phyloP scores from a whole-genome alignment of 2,113 vertebrate genomes.

The Larimichthys crocea region DNA sequence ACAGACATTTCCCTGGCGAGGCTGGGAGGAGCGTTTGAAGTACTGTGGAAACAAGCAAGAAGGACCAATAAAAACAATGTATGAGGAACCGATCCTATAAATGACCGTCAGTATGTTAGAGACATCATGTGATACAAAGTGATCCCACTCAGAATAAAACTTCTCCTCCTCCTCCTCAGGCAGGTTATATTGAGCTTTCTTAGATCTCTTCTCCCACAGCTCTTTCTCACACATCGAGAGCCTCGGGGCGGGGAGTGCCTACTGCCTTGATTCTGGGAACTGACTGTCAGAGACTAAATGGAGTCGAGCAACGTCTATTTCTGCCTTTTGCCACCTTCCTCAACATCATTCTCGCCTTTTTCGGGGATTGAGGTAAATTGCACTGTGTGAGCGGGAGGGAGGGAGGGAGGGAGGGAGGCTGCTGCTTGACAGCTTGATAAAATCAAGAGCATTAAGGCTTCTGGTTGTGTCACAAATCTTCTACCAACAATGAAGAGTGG shows the following conservation, averaged over 20 bases:
- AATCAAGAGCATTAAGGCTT: constrained; percentile 4
- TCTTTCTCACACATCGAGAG: not conserved
- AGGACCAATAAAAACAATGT: not conserved
- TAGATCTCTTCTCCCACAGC: not conserved
- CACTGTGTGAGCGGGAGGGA: not conserved
- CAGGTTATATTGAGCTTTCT: not conserved
- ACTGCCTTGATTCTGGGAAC: constrained; percentile 14
- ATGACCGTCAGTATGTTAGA: not conserved
- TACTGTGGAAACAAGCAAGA: constrained; percentile 66
- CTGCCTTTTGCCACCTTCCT: constrained; percentile 14
- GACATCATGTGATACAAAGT: not conserved
- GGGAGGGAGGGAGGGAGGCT: not conserved
- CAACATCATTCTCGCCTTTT: constrained; percentile 14
- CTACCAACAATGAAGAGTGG: not conserved
- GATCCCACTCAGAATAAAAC: not conserved
- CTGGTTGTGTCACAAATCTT: constrained; percentile 9
- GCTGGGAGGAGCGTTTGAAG: constrained; percentile 69
- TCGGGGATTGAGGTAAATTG: not conserved
- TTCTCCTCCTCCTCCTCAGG: not conserved
- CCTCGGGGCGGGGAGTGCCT: constrained; percentile 1
- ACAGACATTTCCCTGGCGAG: constrained; percentile 53
- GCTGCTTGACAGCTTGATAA: constrained; percentile 12
- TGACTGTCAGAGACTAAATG: constrained; percentile 36
- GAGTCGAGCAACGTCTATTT: constrained; percentile 37
- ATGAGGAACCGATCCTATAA: not conserved